Evolutionary conservation across 1,140 invertebrate species (phyloP), one percentile per base, ranked within the genome.

Genomic region (Drosophila rufa): DNA sequence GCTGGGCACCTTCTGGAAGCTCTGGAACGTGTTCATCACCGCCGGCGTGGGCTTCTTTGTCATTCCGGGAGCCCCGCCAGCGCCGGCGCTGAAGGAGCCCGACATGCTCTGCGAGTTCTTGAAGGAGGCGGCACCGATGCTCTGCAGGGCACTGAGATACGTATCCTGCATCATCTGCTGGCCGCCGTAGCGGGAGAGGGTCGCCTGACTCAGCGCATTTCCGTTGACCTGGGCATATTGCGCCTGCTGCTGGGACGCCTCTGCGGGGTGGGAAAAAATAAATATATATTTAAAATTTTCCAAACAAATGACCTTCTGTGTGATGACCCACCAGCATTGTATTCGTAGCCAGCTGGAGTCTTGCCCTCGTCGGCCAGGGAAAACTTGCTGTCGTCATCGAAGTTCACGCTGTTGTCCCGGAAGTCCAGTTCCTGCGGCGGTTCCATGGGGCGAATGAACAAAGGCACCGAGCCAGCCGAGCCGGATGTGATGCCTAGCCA

Each of bases 1-100:
- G 2, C 95, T 94, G 27, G 97, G 97, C 69, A 97, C 97, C 83
- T 97, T 96, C 82, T 97, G 96, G 94, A 97, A 97, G 7, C 96
- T 95, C 95, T 96, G 93, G 50, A 94, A 95, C 8, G 85, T 92
- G 48, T 92, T 92, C 66, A 86, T 89, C 40, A 92, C 92, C 0
- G 91, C 87, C 14, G 86, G 81, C 6, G 89, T 57, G 15, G 91
- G 85, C n/a, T 89, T 91, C 38, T 78, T 89, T 6, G 67, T 79
- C 61, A 92, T 79, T 12, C 84, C 87, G 4, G 70, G 79, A 15
- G 85, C 81, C 4, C 80, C 82, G 15, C 73, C 79, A 17, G 17
- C 36, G 12, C 64, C 64, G 3, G 70, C 67, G 2, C 46, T 67
- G 0, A 89, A 84, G 1, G 84, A 92, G 7, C 91, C 80, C 8